Evolutionary conservation across 2,113 vertebrate genomes (phyloP).

Genomic region (Myotis lucifugus): DNA sequence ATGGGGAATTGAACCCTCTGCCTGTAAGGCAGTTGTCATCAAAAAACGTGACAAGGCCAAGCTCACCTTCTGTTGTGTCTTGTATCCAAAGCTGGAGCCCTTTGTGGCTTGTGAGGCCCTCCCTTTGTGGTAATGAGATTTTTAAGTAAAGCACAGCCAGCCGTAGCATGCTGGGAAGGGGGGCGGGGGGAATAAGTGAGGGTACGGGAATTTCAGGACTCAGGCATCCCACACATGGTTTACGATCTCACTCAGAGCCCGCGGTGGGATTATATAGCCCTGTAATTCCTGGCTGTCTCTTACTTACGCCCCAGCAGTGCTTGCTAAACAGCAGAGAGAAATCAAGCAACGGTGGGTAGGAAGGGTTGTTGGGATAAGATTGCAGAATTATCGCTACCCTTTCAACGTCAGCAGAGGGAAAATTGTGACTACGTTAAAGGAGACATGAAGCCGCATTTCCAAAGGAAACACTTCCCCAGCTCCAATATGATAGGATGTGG

Average conservation of each 20-base stretch:
- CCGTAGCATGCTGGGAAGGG: not conserved
- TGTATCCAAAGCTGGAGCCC: not conserved
- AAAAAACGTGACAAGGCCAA: not conserved
- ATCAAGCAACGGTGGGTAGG: not conserved
- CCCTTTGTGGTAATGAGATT: conserved; percentile 42
- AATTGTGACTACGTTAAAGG: conserved; percentile 65
- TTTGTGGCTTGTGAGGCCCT: not conserved
- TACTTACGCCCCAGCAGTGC: not conserved
- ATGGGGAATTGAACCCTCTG: not conserved
- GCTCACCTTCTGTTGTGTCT: not conserved
- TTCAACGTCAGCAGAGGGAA: conserved; percentile 52
- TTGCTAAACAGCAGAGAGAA: conserved; percentile 54
- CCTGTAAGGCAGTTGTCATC: not conserved
- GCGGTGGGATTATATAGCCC: not conserved
- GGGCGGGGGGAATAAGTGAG: not conserved
- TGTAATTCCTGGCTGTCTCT: conserved; percentile 17
- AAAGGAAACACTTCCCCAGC: conserved; percentile 51
- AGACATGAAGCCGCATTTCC: conserved; percentile 66
- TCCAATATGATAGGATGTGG: not conserved
- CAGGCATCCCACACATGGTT: not conserved
- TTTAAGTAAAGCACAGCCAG: conserved; percentile 50
- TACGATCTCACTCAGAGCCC: not conserved
- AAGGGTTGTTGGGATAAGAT: conserved; percentile 55
- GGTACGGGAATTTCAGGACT: not conserved
- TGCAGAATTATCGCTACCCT: not conserved